Percentiles rank a stretch among this genome's conserved stretches.
Conservation (phyloP, 2,888 invertebrate species). For the Nomada fabriciana region DNA sequence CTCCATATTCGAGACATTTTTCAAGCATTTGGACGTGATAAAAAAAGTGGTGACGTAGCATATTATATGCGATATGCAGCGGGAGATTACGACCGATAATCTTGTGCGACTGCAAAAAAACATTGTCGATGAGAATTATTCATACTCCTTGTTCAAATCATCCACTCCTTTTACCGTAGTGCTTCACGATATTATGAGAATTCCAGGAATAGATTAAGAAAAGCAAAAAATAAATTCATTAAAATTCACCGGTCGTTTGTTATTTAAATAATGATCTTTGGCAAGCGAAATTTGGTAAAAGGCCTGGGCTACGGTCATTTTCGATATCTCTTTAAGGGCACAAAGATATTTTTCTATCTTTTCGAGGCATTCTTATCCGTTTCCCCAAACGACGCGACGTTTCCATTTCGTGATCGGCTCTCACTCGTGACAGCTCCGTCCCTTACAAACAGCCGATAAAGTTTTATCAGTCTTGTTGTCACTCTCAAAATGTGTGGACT, state of each 20-base stretch:
- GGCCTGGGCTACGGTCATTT: constrained; percentile 24
- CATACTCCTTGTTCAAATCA: constrained; percentile 37
- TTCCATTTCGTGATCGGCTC: constrained; percentile 43
- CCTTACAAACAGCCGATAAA: constrained; percentile 72
- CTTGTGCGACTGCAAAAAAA: constrained; percentile 73
- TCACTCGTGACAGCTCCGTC: constrained; percentile 49
- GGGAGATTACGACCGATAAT: constrained; percentile 76
- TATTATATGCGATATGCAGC: constrained; percentile 24
- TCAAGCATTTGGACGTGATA: constrained; percentile 16
- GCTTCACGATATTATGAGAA: neutral
- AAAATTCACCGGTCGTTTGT: too few species aligned
- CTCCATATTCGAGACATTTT: constrained; percentile 44
- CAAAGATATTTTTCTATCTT: constrained; percentile 59
- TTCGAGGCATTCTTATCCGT: constrained; percentile 60
- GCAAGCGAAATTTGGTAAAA: neutral
- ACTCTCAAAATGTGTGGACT: constrained; percentile 65
- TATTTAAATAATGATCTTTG: constrained; percentile 6
- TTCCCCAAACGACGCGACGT: constrained; percentile 54
- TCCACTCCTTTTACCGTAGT: neutral
- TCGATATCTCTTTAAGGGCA: constrained; percentile 46
- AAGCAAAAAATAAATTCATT: too few species aligned
- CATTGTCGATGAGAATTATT: constrained; percentile 69
- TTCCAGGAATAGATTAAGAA: too few species aligned
- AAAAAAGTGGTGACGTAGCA: too few species aligned
- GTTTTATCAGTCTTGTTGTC: constrained; percentile 72